Conservation (phyloP, 2,888 invertebrate genomes). For the Leucoptera coffeella region DNA sequence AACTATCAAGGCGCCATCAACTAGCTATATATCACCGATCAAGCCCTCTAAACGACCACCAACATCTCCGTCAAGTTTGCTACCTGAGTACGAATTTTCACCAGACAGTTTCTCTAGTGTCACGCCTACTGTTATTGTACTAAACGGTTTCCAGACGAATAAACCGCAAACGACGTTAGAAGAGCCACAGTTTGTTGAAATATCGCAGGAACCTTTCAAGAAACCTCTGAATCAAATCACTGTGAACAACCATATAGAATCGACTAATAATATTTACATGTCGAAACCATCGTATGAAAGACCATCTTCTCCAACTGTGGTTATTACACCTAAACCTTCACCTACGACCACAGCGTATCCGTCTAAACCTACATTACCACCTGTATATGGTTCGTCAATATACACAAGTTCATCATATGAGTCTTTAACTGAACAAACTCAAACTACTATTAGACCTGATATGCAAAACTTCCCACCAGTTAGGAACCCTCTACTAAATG, state of each 20-base stretch:
- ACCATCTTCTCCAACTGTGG: slow-evolving; percentile 55
- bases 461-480: slow-evolving; percentile 79
- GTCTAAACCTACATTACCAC: slow-evolving; percentile 14
- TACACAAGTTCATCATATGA: slow-evolving; percentile 14
- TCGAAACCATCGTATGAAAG: slow-evolving; percentile 39
- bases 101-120: slow-evolving; percentile 37
- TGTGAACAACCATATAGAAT: slow-evolving; percentile 56
- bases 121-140: slow-evolving; percentile 40
- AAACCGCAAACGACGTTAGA: slow-evolving; percentile 16
- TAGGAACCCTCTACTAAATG: slow-evolving; percentile 74
- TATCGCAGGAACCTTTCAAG: slow-evolving; percentile 46
- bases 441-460: slow-evolving; percentile 40
- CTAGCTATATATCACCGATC: slow-evolving; percentile 38
- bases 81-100: slow-evolving; percentile 22
- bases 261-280: slow-evolving; percentile 47
- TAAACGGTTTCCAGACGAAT: slow-evolving; percentile 21
- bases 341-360: slow-evolving; percentile 29
- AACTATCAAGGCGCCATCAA: slow-evolving; percentile 30
- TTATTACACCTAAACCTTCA: slow-evolving; percentile 65
- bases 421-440: slow-evolving; percentile 19
- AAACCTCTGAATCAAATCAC: slow-evolving; percentile 47
- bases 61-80: slow-evolving; percentile 15
- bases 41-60: slow-evolving; percentile 45
- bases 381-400: slow-evolving; percentile 9
- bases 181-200: slow-evolving; percentile 36